Evolutionary conservation across 2,888 invertebrate genomes (phyloP).

Genomic region (Oligia fasciuncula): DNA sequence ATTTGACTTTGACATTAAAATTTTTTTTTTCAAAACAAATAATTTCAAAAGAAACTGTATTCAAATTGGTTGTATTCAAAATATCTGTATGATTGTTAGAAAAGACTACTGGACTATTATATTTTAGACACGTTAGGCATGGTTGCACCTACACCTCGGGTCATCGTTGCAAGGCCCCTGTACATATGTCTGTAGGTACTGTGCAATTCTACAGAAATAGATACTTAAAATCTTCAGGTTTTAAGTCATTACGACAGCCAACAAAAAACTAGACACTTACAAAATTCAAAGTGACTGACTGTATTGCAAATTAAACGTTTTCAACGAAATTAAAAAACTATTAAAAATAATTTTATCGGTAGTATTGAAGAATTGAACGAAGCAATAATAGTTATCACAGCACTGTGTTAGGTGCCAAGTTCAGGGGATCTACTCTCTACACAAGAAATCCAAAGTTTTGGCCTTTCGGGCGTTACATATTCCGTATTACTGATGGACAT

Average conservation of each 20-base stretch:
- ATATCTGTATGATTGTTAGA: neutral
- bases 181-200: neutral
- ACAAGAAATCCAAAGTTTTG: too few relatives aligned
- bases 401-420: neutral
- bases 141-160: neutral
- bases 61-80: too few relatives aligned
- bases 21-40: too few relatives aligned
- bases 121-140: neutral
- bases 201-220: neutral
- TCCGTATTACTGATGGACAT: too few relatives aligned
- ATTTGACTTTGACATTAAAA: neutral
- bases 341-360: neutral
- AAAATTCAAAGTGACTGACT: slow-evolving; percentile 4
- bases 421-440: neutral
- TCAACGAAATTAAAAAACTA: neutral
- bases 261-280: slow-evolving; percentile 34
- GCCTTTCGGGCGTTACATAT: too few relatives aligned
- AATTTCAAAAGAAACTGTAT: neutral
- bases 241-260: slow-evolving; percentile 19
- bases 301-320: slow-evolving; percentile 13
- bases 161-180: neutral
- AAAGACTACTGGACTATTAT: neutral
- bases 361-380: neutral
- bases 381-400: slow-evolving; percentile 1
- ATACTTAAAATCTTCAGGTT: slow-evolving; percentile 6